phyloP scores from a whole-genome alignment of 2,888 invertebrate species.

The Serrognathus titanus region DNA sequence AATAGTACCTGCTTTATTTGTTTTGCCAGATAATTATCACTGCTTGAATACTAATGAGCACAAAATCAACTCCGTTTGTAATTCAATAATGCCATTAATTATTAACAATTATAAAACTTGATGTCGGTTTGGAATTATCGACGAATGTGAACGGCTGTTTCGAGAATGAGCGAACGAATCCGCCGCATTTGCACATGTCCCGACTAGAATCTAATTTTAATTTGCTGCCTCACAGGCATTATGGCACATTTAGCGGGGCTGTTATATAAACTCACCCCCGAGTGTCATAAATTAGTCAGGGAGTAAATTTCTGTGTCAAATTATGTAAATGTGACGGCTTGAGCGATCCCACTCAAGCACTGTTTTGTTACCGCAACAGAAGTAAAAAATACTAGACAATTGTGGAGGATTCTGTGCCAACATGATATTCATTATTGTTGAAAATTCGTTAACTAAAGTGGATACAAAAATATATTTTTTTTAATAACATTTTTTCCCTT shows the following conservation, averaged over 20 bases:
- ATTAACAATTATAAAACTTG: not conserved
- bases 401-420: no score
- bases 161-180: not conserved
- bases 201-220: slow-evolving; percentile 35
- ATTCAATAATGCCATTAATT: not conserved
- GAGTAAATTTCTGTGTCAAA: slow-evolving; percentile 50
- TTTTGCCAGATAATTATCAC: no score
- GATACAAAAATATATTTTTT: no score
- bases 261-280: slow-evolving; percentile 46
- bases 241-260: slow-evolving; percentile 42
- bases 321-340: slow-evolving; percentile 47
- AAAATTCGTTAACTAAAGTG: no score
- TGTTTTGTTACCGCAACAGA: slow-evolving; percentile 31
- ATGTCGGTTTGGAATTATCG: not conserved
- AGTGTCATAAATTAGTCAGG: slow-evolving; percentile 47
- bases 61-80: no score
- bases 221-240: slow-evolving; percentile 40
- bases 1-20: no score
- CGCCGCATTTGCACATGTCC: slow-evolving; percentile 23
- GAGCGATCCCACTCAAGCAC: slow-evolving; percentile 36
- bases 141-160: not conserved
- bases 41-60: no score
- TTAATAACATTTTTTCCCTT: no score
- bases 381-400: slow-evolving; percentile 23
- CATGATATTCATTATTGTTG: no score